phyloP scores from a whole-genome alignment of 2,113 vertebrate genomes.

The Ivindomyrus marchei region DNA sequence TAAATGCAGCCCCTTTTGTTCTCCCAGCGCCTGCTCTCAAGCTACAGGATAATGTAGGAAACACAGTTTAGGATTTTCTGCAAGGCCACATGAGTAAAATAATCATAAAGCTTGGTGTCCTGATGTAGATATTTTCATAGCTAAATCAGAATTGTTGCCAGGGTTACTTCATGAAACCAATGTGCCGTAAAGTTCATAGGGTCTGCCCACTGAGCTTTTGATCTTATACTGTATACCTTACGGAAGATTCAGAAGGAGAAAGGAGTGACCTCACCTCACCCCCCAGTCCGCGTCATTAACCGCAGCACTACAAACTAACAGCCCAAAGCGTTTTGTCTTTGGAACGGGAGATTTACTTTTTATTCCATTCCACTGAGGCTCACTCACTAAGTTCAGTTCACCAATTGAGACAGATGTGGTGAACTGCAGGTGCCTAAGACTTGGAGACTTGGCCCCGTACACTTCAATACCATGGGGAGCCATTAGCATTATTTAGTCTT shows the following conservation, averaged over 20 bases:
- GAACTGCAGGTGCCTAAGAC: neutral
- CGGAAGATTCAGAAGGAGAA: neutral
- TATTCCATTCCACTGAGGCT: neutral
- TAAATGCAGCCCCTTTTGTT: neutral
- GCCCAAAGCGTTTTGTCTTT: neutral
- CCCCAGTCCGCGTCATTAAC: neutral
- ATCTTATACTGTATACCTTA: neutral
- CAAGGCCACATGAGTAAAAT: neutral
- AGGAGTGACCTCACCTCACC: neutral
- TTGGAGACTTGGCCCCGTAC: neutral
- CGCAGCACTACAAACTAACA: neutral
- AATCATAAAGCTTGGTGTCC: neutral
- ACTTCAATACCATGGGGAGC: neutral
- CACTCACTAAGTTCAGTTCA: neutral
- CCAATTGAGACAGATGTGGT: slow-evolving; percentile 4
- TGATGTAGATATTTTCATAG: neutral
- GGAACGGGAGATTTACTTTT: neutral
- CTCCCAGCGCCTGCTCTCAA: neutral
- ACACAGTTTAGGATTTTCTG: neutral
- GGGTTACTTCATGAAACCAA: neutral
- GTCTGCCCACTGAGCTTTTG: neutral
- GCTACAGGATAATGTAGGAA: neutral
- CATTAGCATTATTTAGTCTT: slow-evolving; percentile 12
- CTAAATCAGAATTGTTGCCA: neutral
- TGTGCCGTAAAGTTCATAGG: neutral